Percentiles rank a stretch among this genome's conserved stretches.
These are phyloP conservation scores for Psix sp. DNA, from an alignment of 1,140 invertebrate genomes.

Conservation along the genomic window DNA sequence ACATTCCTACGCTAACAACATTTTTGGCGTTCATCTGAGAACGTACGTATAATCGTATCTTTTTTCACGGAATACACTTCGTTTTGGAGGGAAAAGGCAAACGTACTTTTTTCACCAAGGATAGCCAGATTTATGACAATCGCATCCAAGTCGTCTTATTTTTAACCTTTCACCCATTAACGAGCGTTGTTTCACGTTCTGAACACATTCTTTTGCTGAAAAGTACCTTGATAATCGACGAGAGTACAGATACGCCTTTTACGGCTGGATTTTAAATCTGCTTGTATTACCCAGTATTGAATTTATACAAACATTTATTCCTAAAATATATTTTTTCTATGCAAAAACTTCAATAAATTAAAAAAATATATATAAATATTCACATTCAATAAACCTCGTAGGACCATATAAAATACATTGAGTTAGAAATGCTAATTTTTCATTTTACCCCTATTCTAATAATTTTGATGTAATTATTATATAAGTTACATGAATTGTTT, in stretches of 20 bases:
- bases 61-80: slow-evolving; percentile 41
- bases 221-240: slow-evolving; percentile 59
- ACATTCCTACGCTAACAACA: slow-evolving; percentile 37
- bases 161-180: slow-evolving; percentile 77
- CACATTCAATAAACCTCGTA: no score
- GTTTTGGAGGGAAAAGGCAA: slow-evolving; percentile 47
- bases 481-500: no score
- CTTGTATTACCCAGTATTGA: slow-evolving; percentile 52
- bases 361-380: no score
- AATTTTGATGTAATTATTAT: no score
- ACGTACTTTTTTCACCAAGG: slow-evolving; percentile 58
- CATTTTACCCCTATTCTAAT: no score
- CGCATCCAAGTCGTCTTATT: slow-evolving; percentile 68
- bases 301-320: slow-evolving; percentile 49
- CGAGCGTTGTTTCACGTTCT: slow-evolving; percentile 71
- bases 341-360: not conserved
- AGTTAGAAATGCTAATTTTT: no score
- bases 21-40: slow-evolving; percentile 52
- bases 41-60: slow-evolving; percentile 28
- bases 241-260: slow-evolving; percentile 56
- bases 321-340: slow-evolving; percentile 6
- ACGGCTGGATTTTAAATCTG: slow-evolving; percentile 54
- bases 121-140: slow-evolving; percentile 72
- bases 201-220: slow-evolving; percentile 57
- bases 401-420: no score